A percentile compares a stretch with the other conserved stretches of the same genome.
These are phyloP conservation scores for Poecile atricapillus DNA, from an alignment of 2,113 vertebrate species.

Conservation along the genomic window DNA sequence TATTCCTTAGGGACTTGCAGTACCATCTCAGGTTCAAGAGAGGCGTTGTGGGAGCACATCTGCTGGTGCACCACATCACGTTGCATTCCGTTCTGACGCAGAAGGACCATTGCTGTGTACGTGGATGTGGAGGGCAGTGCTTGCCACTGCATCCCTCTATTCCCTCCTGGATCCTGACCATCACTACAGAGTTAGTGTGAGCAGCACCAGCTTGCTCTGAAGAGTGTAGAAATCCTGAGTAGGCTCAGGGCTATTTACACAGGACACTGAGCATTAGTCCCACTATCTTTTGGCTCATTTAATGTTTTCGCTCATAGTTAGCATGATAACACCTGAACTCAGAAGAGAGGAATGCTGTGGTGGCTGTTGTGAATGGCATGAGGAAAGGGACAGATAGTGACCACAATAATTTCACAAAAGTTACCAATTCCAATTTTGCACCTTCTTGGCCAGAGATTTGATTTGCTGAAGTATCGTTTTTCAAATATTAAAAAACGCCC, in stretches of 20 bases:
- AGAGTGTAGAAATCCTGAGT: neutral
- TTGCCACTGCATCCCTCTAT: neutral
- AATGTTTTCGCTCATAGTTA: neutral
- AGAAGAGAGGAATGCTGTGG: neutral
- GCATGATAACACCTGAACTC: neutral
- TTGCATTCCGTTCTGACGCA: neutral
- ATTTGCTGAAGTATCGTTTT: neutral
- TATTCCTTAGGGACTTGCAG: neutral
- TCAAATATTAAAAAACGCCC: fast-evolving
- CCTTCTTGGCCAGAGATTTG: neutral
- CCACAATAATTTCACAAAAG: neutral
- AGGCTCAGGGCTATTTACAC: neutral
- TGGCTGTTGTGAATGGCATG: neutral
- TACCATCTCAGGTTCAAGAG: neutral
- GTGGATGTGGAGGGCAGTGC: neutral
- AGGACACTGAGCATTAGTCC: neutral
- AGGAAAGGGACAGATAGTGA: neutral
- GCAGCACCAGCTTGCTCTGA: neutral
- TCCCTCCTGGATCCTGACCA: neutral
- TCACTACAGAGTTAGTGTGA: neutral
- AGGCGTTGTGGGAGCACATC: neutral
- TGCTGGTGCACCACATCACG: fast-evolving
- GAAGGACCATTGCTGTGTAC: fast-evolving
- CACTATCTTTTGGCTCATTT: neutral
- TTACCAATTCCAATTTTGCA: neutral